These are phyloP conservation scores for Dicrostonyx torquatus DNA, from an alignment of 2,797 vertebrate genomes.

Conservation along the genomic window DNA sequence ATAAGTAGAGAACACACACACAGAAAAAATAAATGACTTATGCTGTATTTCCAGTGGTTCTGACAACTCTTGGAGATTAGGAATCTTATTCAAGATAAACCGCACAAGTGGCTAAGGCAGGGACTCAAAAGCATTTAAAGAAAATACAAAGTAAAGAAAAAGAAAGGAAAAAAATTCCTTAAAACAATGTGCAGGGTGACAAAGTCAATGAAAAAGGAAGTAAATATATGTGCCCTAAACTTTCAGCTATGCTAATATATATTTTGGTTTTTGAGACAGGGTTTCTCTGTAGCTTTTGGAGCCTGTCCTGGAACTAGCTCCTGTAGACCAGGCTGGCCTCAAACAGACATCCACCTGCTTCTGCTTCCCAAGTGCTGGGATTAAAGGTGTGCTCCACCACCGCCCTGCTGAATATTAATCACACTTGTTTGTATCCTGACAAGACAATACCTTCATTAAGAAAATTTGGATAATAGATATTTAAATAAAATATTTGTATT, in stretches of 20 bases:
- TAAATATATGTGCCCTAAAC: slow-evolving; percentile 54
- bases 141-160: slow-evolving; percentile 51
- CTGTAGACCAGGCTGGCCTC: no score
- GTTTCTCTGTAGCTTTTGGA: no score
- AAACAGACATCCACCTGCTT: no score
- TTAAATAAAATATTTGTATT: not conserved
- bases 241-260: slow-evolving; percentile 18
- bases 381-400: no score
- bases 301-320: no score
- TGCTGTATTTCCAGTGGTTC: not conserved
- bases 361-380: no score
- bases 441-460: not conserved
- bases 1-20: not conserved
- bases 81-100: not conserved
- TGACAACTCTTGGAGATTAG: not conserved
- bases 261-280: no score
- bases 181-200: slow-evolving; percentile 42
- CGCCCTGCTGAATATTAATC: not conserved
- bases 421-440: not conserved
- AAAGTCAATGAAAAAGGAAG: slow-evolving; percentile 41
- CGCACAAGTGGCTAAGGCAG: fast-evolving
- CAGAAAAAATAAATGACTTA: not conserved
- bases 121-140: slow-evolving; percentile 39
- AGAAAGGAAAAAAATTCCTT: not conserved
- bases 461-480: not conserved